These are phyloP conservation scores for Trypoxylus dichotomus DNA, from an alignment of 1,140 invertebrate genomes.

Conservation along the genomic window DNA sequence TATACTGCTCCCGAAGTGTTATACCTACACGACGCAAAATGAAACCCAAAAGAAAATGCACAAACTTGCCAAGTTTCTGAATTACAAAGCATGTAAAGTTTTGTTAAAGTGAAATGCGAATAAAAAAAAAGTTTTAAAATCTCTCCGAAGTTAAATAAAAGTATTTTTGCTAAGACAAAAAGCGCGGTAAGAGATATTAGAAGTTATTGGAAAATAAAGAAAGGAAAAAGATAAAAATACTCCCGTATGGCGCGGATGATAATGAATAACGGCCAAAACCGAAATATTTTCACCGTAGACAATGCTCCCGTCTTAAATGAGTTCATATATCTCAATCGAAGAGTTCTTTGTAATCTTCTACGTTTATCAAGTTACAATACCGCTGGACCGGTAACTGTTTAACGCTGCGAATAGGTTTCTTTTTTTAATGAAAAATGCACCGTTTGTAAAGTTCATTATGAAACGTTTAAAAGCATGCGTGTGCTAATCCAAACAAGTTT, in stretches of 20 bases:
- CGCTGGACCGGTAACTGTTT: neutral
- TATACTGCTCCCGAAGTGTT: neutral
- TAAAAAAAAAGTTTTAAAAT: neutral
- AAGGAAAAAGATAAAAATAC: neutral
- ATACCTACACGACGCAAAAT: neutral
- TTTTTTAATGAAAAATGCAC: neutral
- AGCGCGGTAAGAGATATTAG: neutral
- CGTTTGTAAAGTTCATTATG: neutral
- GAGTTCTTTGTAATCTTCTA: neutral
- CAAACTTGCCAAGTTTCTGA: neutral
- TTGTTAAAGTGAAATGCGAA: neutral
- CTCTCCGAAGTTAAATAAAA: neutral
- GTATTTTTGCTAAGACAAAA: neutral
- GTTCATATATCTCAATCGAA: neutral
- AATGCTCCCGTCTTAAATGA: neutral
- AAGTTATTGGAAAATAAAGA: slow-evolving; percentile 4
- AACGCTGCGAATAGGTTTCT: neutral
- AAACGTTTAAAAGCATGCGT: neutral
- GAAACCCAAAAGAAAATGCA: neutral
- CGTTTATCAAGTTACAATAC: neutral
- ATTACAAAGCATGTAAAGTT: neutral
- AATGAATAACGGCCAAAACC: too few species aligned
- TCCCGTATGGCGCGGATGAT: too few species aligned
- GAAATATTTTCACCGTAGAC: neutral
- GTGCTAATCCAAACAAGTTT: slow-evolving; percentile 10